Conservation (phyloP, 2,113 vertebrate species). For the Pedionomus torquatus region DNA sequence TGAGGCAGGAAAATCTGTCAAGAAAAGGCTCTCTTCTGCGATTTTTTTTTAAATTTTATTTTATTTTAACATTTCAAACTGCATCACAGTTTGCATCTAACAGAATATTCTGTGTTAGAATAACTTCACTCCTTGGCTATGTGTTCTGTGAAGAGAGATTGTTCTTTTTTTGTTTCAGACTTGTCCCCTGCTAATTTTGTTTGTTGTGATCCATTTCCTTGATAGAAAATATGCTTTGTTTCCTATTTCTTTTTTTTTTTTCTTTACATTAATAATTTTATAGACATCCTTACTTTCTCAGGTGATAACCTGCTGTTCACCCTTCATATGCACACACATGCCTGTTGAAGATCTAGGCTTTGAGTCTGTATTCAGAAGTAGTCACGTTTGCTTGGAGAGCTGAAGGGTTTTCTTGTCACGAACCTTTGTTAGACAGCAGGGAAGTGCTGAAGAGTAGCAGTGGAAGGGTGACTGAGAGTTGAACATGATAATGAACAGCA, state of each 20-base stretch:
- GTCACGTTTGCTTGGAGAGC: neutral
- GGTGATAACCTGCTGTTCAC: neutral
- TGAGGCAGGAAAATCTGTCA: neutral
- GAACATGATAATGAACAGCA: neutral
- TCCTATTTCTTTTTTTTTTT: neutral
- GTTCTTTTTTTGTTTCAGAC: neutral
- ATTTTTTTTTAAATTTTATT: too few relatives aligned
- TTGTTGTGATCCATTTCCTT: neutral
- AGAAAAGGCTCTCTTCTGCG: neutral
- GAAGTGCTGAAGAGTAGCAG: neutral
- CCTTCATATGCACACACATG: accelerated
- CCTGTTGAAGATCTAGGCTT: neutral
- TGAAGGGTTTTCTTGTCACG: neutral
- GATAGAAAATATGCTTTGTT: neutral
- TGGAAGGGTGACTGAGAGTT: neutral
- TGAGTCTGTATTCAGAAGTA: neutral
- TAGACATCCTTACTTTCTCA: neutral
- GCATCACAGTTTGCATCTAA: too few relatives aligned
- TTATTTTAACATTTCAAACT: neutral
- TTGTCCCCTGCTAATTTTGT: neutral
- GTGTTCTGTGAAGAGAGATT: neutral
- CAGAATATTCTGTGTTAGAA: neutral
- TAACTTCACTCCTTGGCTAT: neutral
- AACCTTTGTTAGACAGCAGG: neutral
- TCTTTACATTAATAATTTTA: neutral